Percentiles rank a stretch among this genome's conserved stretches.
These are phyloP conservation scores for Drosophila aldrichi DNA, from an alignment of 2,888 invertebrate species.

Conservation along the genomic window DNA sequence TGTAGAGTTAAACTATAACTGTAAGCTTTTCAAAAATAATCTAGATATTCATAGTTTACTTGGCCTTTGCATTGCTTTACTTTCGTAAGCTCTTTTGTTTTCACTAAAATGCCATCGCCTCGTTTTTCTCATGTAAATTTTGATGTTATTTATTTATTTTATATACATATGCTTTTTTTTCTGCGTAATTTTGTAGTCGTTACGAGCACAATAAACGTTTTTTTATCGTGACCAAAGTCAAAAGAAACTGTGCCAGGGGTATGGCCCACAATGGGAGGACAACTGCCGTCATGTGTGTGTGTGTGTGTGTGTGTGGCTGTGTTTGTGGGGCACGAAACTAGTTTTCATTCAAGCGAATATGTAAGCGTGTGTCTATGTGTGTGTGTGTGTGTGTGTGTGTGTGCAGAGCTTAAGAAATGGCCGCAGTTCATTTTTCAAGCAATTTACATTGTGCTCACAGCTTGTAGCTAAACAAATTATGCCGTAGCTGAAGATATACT, in stretches of 20 bases:
- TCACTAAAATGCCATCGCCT: conserved; percentile 52
- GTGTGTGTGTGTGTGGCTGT: neutral
- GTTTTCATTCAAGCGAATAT: conserved; percentile 35
- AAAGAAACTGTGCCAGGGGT: conserved; percentile 81
- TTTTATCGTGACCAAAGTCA: conserved; percentile 82
- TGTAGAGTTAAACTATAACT: neutral
- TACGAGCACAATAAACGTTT: conserved; percentile 77
- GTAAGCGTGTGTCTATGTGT: conserved; percentile 3
- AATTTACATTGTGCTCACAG: conserved; percentile 18
- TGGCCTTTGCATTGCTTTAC: conserved; percentile 56
- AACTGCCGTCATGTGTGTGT: conserved; percentile 14
- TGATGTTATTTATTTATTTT: conserved; percentile 36
- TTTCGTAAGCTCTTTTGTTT: conserved; percentile 67
- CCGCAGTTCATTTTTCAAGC: conserved; percentile 35
- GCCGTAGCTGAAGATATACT: conserved; percentile 5
- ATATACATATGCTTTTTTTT: conserved; percentile 30
- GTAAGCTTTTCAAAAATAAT: neutral
- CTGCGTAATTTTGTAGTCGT: conserved; percentile 53
- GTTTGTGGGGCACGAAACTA: conserved; percentile 48
- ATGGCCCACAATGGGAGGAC: conserved; percentile 63
- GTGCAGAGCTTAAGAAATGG: conserved; percentile 49
- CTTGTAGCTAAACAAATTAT: conserved; percentile 37
- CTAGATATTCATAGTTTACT: conserved; percentile 58
- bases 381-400: conserved; percentile 22
- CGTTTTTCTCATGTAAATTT: conserved; percentile 35